Conservation (phyloP, 1,140 invertebrate genomes). For the Halotydeus destructor region DNA sequence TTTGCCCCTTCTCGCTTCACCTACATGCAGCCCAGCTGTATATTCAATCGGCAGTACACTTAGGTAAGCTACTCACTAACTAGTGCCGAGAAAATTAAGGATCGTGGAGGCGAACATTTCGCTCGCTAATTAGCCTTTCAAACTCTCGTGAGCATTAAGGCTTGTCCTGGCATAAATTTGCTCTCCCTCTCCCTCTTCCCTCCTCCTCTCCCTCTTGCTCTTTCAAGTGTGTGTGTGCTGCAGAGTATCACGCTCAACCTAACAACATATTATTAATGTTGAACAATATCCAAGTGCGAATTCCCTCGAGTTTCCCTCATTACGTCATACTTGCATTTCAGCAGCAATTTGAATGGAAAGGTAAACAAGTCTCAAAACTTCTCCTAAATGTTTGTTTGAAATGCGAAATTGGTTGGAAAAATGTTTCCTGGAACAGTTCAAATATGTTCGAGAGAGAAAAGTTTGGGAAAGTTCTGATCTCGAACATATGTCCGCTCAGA, state of each 20-base stretch:
- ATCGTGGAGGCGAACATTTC: not conserved
- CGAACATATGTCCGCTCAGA: no score
- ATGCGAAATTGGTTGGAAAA: no score
- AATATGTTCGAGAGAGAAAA: no score
- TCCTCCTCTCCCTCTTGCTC: not conserved
- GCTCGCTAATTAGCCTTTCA: not conserved
- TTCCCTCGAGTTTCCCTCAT: not conserved
- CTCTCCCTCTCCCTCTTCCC: not conserved
- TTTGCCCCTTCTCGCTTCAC: not conserved
- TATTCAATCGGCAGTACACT: not conserved
- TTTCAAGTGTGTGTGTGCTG: not conserved
- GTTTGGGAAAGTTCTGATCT: no score
- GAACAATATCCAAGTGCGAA: not conserved
- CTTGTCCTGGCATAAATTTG: not conserved
- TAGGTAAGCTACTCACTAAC: not conserved
- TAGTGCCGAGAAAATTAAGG: no score
- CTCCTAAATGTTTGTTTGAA: not conserved
- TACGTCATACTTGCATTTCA: not conserved
- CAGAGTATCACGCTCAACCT: not conserved
- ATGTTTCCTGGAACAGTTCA: no score
- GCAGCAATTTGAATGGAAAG: not conserved
- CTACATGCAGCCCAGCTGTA: not conserved
- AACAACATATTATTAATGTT: not conserved
- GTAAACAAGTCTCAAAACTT: not conserved
- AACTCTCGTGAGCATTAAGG: not conserved